Percentiles rank a stretch among this genome's conserved stretches.
Conservation (phyloP, 2,888 invertebrate species). For the Slavum lentiscoides region DNA sequence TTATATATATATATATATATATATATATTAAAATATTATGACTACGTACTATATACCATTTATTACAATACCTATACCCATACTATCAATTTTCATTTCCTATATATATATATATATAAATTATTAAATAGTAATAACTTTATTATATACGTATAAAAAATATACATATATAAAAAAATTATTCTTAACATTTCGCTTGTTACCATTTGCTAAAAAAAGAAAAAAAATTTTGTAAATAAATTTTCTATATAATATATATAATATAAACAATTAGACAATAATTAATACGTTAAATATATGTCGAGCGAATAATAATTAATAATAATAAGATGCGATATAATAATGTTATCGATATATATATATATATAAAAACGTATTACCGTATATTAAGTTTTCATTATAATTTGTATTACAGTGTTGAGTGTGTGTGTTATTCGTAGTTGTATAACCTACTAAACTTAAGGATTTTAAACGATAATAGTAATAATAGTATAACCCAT, state of each 20-base stretch:
- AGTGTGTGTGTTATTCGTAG: slow-evolving; percentile 28
- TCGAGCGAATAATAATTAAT: slow-evolving; percentile 8
- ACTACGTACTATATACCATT: no score
- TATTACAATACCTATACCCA: no score
- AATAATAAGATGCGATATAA: background rate
- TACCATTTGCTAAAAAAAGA: slow-evolving; percentile 39
- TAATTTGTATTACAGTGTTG: slow-evolving; percentile 25
- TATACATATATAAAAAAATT: no score
- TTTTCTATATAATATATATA: slow-evolving; percentile 13
- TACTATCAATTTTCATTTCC: no score
- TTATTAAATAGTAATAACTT: no score
- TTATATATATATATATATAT: no score
- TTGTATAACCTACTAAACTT: slow-evolving; percentile 20
- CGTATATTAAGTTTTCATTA: slow-evolving; percentile 37
- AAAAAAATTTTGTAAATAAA: slow-evolving; percentile 30
- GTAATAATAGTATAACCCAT: background rate
- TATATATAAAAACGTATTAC: slow-evolving; percentile 16
- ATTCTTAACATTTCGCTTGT: slow-evolving; percentile 43
- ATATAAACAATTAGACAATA: slow-evolving; percentile 42
- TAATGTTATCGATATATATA: slow-evolving; percentile 24
- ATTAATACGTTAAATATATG: slow-evolving; percentile 42
- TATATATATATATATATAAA: no score
- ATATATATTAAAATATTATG: no score
- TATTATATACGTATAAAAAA: no score
- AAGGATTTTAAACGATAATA: background rate